Base-by-base conservation (phyloP, 2,888 invertebrate species). In the Rhagium mordax region DNA sequence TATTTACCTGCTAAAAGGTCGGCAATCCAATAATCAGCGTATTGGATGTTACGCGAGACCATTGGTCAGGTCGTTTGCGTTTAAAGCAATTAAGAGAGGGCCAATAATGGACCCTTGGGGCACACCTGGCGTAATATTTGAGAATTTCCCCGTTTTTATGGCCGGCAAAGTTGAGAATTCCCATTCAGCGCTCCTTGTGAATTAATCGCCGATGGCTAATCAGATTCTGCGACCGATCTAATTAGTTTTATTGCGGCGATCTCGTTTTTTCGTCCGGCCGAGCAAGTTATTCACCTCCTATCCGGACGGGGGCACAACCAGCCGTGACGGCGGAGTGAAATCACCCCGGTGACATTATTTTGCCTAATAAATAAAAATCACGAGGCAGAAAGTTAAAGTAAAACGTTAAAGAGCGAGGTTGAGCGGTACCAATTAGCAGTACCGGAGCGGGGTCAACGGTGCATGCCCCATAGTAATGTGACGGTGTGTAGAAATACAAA, bases 381-480 rank as follows among this genome's bases (percentile, higher is more conserved):
- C 41, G 41, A 41, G 41, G 41, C 41, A 41, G 41, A 41, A 41
- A 41, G 41, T 41, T 15, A 41, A 41, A 41, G 3, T 41, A n/a
- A 41, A 41, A 41, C 41, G 41, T 41, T 41, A 41, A 41, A 41
- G 41, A 41, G 41, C 41, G 4, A 41, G 41, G 41, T 15, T 41
- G 41, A 41, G 21, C 53, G 53, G 53, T 53, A 53, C 21, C 53
- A 53, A 53, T 53, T 53, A 53, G 53, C 53, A 53, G 53, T 53
- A 53, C 53, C 20, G 21, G n/a, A 20, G 53, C 53, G 21, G 53
- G 81, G 81, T 82, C 82, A 79, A 73, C 79, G 71, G 81, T 80
- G 79, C 82, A 79, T 77, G 78, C 67, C 77, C 78, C 79, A 80
- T 82, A 81, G 81, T 79, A 81, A 82, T 81, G 81, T 73, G 78